A percentile compares a stretch with the other conserved stretches of the same genome.
phyloP scores from a whole-genome alignment of 2,888 invertebrate species.

The Muschampia plurimacula region DNA sequence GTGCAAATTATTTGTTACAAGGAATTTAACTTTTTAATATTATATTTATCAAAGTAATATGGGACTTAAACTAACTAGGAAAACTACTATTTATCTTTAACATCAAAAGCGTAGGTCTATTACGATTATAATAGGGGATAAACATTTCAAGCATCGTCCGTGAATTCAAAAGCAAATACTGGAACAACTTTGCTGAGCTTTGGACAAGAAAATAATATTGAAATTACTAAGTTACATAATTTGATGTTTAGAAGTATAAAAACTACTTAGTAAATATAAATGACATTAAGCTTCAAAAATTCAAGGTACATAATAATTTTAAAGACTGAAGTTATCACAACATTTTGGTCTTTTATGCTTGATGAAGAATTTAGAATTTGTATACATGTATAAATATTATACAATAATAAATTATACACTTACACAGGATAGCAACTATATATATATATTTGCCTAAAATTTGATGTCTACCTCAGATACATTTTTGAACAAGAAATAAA shows the following conservation, averaged over 20 bases:
- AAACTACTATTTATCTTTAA: no score
- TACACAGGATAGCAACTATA: background rate
- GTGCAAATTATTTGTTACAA: no score
- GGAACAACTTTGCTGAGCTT: no score
- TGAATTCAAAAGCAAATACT: no score
- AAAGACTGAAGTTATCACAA: slow-evolving; percentile 28
- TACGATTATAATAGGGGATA: no score
- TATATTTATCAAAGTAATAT: no score
- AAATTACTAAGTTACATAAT: no score
- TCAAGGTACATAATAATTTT: background rate
- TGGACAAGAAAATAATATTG: no score
- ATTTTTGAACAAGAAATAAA: background rate
- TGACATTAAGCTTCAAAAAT: background rate
- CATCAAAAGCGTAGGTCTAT: no score
- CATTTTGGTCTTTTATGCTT: slow-evolving; percentile 20
- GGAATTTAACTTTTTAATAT: no score
- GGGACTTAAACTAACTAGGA: no score
- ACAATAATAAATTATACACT: background rate
- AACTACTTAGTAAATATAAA: background rate
- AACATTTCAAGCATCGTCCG: no score
- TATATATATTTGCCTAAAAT: background rate
- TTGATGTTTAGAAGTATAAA: background rate
- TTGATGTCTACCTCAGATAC: slow-evolving; percentile 2
- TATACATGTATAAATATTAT: slow-evolving; percentile 17
- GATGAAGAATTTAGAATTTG: slow-evolving; percentile 8